Evolutionary conservation across 2,113 vertebrate genomes (phyloP), one percentile per base, ranked within the genome.

Genomic region (Nesogale talazaci): DNA sequence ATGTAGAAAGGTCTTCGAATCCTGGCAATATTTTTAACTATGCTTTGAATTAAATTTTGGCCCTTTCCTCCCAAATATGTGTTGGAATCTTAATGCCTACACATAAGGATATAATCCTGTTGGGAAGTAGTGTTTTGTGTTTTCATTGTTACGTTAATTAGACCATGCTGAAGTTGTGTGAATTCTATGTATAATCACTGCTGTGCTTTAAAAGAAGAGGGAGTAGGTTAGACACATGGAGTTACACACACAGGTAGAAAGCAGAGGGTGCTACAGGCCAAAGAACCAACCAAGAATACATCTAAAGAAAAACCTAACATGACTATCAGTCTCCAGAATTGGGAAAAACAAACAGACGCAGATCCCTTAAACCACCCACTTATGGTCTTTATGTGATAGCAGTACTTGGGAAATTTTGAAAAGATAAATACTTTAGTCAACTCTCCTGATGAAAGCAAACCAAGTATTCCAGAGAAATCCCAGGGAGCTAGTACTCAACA

Each of bases 1-100:
- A 61, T 75, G 20, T 82, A 82, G 29, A 77, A 93, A 94, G 0
- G 7, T 31, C 29, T 93, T 91, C 29, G 56, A 42, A 36, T 94
- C 78, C 80, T 85, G 29, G 46, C 17, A 88, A 19, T 42, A 83
- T 23, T 10, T 85, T 92, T 90, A 72, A 61, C 83, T 88, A 36
- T 72, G 7, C 22, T 38, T 10, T 72, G 19, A 34, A 36, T 72
- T 72, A 22, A 36, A 36, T 72, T 34, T 36, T 36, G 4, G 34
- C 7, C 34, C 29, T 22, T 8, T 70, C 7, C 7, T 19, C n/a
- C 20, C 20, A 72, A 72, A 36, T 72, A 72, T 72, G 34, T 36
- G 2, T 72, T 72, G 70, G 70, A 22, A 36, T 72, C 70, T 19
- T 72, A 72, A 72, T 19, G 17, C 70, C 7, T 72, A 38, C 16